phyloP scores from a whole-genome alignment of 2,113 vertebrate species.

The Pithys albifrons region DNA sequence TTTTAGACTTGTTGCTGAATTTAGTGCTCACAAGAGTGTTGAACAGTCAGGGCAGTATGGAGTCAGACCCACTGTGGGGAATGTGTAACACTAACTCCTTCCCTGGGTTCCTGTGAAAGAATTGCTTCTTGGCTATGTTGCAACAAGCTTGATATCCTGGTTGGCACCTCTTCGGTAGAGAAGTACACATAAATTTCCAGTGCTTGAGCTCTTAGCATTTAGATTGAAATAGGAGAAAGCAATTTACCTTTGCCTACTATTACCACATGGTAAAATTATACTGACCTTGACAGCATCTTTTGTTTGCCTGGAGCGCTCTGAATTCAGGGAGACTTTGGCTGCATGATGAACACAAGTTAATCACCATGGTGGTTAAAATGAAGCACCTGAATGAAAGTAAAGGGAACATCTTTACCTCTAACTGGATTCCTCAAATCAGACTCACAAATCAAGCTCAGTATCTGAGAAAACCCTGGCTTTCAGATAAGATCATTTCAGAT shows the following conservation, averaged over 20 bases:
- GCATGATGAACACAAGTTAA: background rate
- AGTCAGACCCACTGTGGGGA: background rate
- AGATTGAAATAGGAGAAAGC: conserved; percentile 40
- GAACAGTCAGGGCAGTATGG: background rate
- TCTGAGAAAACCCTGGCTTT: background rate
- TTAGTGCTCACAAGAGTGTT: background rate
- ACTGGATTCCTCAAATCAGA: background rate
- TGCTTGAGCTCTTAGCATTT: conserved; percentile 41
- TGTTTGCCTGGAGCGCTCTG: background rate
- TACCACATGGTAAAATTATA: conserved; percentile 4
- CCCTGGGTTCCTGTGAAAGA: background rate
- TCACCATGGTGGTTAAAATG: background rate
- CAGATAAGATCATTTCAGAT: background rate
- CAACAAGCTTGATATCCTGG: background rate
- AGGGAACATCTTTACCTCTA: background rate
- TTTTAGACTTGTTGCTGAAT: background rate
- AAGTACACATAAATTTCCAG: background rate
- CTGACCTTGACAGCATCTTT: conserved; percentile 1
- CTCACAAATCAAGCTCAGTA: background rate
- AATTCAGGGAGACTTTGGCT: background rate
- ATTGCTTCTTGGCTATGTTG: background rate
- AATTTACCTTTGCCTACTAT: conserved; percentile 22
- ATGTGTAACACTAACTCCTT: background rate
- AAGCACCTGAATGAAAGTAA: background rate
- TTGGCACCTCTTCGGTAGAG: background rate